Base-by-base conservation (phyloP, 2,888 invertebrate species). In the Cosmia pyralina region DNA sequence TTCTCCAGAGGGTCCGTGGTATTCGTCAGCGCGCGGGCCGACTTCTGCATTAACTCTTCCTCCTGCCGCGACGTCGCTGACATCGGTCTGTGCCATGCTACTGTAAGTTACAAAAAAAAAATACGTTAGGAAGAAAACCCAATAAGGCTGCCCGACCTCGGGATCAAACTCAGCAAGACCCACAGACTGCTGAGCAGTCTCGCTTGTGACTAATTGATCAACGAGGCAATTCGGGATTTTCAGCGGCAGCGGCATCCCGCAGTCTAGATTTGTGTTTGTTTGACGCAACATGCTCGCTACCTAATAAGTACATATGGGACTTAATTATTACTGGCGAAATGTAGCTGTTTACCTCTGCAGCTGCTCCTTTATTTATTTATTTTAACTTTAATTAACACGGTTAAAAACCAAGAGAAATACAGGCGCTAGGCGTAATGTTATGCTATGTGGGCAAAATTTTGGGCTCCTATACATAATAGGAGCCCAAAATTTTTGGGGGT, bases 1-100 rank as follows among this genome's bases (percentile, higher is more conserved):
- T 98, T 98, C 94, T 99, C 98, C 73, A 99, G 93, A 0, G 98
- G 98, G 92, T 99, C 98, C 75, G 97, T 97, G 34, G 98, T 96
- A 67, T 95, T 94, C 75, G 97, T 93, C 69, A 98, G 93, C 64
- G 98, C 97, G 38, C 98, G 96, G 57, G 97, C 95, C 79, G 98
- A 97, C 94, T 97, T 97, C 92, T 97, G 97, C 90, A 98, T 97
- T 96, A 99, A 97, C 92, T 98, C 98, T 70, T 97, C 97, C 91
- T 99, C 98, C 91, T 97, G 96, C 79, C 98, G 96, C 48, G 97
- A 97, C 80, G 97, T 97, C 53, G 98, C 97, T 66, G 98, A 98
- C 93, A 97, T 97, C 11, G 98, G 98, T 88, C 97, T 96, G 92
- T 96, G 95, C 93, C 95, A 96, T 93, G 97, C 97, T 93, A 93